phyloP scores from a whole-genome alignment of 2,888 invertebrate genomes.

The Metacarcinus magister region DNA sequence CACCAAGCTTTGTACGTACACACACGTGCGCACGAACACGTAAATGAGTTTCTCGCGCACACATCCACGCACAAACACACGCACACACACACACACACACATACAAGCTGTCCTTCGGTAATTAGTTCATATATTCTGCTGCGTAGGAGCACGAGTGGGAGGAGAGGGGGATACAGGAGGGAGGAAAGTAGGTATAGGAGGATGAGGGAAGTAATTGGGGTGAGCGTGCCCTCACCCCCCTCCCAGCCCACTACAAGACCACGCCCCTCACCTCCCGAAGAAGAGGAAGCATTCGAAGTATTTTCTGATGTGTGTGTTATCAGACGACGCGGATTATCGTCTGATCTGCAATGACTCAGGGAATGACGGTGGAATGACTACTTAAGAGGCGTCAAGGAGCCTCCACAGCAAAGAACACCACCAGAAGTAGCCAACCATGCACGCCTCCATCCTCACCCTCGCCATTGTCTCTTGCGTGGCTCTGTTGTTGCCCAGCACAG shows the following conservation, averaged over 20 bases:
- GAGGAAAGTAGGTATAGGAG: background rate
- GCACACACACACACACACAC: slow-evolving; percentile 17
- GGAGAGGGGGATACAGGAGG: background rate
- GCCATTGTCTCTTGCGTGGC: background rate
- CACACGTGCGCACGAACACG: background rate
- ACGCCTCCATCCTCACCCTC: background rate
- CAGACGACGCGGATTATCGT: background rate
- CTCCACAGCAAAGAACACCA: background rate
- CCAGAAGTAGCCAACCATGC: background rate
- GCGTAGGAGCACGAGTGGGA: background rate
- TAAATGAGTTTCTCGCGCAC: background rate
- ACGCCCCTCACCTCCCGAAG: background rate
- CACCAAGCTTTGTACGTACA: background rate
- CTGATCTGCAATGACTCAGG: background rate
- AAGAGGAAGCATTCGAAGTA: background rate
- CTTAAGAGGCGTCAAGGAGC: background rate
- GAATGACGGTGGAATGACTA: background rate
- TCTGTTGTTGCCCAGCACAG: background rate
- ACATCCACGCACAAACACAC: slow-evolving; percentile 3
- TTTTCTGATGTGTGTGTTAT: background rate
- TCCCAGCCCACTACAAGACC: background rate
- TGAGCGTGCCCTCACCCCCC: background rate
- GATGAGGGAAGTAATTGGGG: slow-evolving; percentile 13
- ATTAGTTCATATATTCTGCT: background rate
- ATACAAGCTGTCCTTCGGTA: slow-evolving; percentile 5